Conservation (phyloP, 1,140 invertebrate genomes). For the honey bee (Apis mellifera) region Amel_HAv3.1 CM009942.2:5504001-5504500, state of each 20-base stretch:
- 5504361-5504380: constrained; percentile 39
- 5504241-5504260: constrained; percentile 28
- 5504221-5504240: not conserved
- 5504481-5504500: not conserved
- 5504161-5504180: too few relatives aligned
- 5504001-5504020: too few relatives aligned
- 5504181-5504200: too few relatives aligned
- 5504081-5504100: too few relatives aligned
- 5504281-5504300: not conserved
- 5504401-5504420: not conserved
- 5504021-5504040: too few relatives aligned
- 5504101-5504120: too few relatives aligned
- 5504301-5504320: constrained; percentile 34
- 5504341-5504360: constrained; percentile 19
- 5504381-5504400: constrained; percentile 26
- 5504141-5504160: too few relatives aligned
- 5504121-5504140: too few relatives aligned
- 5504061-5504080: too few relatives aligned
- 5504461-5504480: not conserved
- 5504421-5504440: not conserved
- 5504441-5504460: not conserved
- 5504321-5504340: constrained; percentile 32
- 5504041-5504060: too few relatives aligned
- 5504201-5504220: too few relatives aligned
- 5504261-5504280: constrained; percentile 1